Evolutionary conservation across 2,888 invertebrate genomes (phyloP), one percentile per base, ranked within the genome.

Genomic region (Caenorhabditis sinica): DNA sequence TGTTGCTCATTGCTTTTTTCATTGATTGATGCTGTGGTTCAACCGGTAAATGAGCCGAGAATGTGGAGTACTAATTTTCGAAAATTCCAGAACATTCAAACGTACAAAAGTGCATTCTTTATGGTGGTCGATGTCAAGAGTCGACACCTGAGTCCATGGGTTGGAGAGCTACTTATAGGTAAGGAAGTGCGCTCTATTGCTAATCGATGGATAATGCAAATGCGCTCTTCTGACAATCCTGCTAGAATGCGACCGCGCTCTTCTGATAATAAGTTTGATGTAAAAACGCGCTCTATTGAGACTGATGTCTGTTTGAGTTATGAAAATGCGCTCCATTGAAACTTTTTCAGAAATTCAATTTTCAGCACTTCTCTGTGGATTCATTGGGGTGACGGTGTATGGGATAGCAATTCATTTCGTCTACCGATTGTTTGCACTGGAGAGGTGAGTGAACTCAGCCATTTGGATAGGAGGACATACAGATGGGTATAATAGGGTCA

Each of bases 41-140:
- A 65, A 40, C 80, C 80, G 73, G 80, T 79, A 51, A 36, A 28
- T 15, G 25, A 25, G n/a, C n/a, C n/a, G n/a, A n/a, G n/a, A n/a
- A n/a, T n/a, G n/a, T n/a, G n/a, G n/a, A n/a, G n/a, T 11, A 23
- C 1, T 13, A 15, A 1, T 28, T 28, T 28, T 1, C 2, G n/a
- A 45, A 65, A 30, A 30, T 25, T 66, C 17, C 49, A 66, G 65
- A 66, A 49, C 49, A 49, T 45, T 49, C 45, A 66, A 49, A 66
- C 49, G 6, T 66, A 66, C 65, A 66, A 66, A 66, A 66, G 65
- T n/a, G 65, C 45, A 15, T 68, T 68, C 23, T 53, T 68, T 33
- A 68, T 68, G 68, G 51, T 53, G n/a, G 51, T 53, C 5, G 68
- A 68, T 33, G 68, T 68, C 8, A 68, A 68, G 20, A 53, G 30